Conservation (phyloP, 2,888 invertebrate genomes). For the Eupithecia insigniata region DNA sequence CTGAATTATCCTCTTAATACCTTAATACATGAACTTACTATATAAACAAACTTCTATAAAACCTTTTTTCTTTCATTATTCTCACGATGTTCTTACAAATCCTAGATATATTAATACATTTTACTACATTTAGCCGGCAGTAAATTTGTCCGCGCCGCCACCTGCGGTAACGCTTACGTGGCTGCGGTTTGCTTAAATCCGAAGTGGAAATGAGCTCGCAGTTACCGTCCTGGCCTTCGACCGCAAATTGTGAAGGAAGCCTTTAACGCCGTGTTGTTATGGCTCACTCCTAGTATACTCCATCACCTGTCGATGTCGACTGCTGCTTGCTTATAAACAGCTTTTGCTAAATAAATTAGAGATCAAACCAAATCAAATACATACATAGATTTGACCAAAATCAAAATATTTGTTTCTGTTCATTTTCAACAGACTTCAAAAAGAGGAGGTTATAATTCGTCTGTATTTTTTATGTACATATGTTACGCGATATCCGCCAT, state of each 20-base stretch:
- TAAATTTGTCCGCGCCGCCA: slow-evolving; percentile 46
- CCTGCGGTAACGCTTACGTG: slow-evolving; percentile 52
- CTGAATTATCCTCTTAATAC: too few relatives aligned
- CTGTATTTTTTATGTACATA: too few relatives aligned
- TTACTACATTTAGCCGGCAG: slow-evolving; percentile 7
- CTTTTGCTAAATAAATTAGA: not conserved
- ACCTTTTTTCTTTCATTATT: not conserved
- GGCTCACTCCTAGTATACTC: slow-evolving; percentile 61
- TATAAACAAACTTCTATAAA: too few relatives aligned
- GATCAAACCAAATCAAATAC: too few relatives aligned
- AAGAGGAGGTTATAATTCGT: too few relatives aligned
- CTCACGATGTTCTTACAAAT: not conserved
- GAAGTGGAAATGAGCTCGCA: slow-evolving; percentile 73
- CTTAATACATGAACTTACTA: too few relatives aligned
- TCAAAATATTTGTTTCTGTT: too few relatives aligned
- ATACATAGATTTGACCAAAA: too few relatives aligned
- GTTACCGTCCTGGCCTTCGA: slow-evolving; percentile 64
- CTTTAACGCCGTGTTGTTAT: slow-evolving; percentile 64
- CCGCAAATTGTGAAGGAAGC: slow-evolving; percentile 71
- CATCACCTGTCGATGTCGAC: slow-evolving; percentile 69
- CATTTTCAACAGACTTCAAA: too few relatives aligned
- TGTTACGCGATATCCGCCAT: too few relatives aligned
- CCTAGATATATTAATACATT: not conserved
- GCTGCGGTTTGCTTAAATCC: slow-evolving; percentile 71
- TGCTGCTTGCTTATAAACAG: slow-evolving; percentile 51